These are phyloP conservation scores for Amphilophus citrinellus DNA, from an alignment of 2,113 vertebrate genomes.

Conservation along the genomic window DNA sequence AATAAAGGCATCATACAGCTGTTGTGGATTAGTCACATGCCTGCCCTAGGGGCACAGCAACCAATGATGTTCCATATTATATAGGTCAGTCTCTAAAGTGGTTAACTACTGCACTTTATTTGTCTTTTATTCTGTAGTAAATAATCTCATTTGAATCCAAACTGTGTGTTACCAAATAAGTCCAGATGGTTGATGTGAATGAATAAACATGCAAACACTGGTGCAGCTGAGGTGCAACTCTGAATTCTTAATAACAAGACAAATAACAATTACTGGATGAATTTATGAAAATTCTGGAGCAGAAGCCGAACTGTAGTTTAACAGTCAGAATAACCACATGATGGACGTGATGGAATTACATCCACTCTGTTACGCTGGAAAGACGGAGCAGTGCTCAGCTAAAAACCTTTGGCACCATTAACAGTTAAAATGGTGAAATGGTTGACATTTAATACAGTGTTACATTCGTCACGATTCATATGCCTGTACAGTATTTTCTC, in stretches of 20 bases:
- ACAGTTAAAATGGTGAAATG: conserved; percentile 33
- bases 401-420: conserved; percentile 50
- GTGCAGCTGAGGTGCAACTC: conserved; percentile 7
- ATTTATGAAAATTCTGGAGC: conserved; percentile 31
- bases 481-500: conserved; percentile 17
- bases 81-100: conserved; percentile 28
- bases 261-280: conserved; percentile 37
- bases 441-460: conserved; percentile 33
- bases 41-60: conserved; percentile 15
- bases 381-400: conserved; percentile 20
- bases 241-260: conserved; percentile 19
- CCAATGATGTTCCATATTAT: conserved; percentile 17
- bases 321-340: conserved; percentile 51
- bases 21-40: conserved; percentile 38
- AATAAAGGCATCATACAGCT: conserved; percentile 4
- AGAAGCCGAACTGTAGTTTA: conserved; percentile 15
- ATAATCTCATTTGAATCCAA: conserved; percentile 11
- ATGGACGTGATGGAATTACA: conserved; percentile 50
- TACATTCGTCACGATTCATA: conserved; percentile 53
- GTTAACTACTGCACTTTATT: conserved; percentile 25
- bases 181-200: conserved; percentile 22
- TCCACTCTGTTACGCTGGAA: conserved; percentile 28
- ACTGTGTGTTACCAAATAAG: background rate
- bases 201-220: conserved; percentile 11
- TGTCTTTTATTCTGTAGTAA: conserved; percentile 11